Evolutionary conservation across 2,888 invertebrate genomes (phyloP), one percentile per base, ranked within the genome.

Genomic region (Agriotes lineatus): DNA sequence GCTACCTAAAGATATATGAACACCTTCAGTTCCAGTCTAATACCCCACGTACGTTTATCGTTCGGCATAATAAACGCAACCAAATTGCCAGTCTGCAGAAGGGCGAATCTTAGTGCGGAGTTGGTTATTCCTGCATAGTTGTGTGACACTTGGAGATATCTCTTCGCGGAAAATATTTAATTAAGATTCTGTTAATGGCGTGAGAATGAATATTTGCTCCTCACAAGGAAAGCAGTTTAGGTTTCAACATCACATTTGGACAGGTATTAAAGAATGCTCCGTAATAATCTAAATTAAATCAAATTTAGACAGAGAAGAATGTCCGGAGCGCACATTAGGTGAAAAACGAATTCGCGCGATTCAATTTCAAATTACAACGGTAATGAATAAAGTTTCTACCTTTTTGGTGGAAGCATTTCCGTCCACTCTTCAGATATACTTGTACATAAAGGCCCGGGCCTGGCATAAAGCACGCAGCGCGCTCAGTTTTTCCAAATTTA

Each of bases 121-220:
- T 56, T n/a, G n/a, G n/a, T n/a, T 62, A 50, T 76, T 78, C 77
- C 79, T 80, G 82, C 84, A 84, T 84, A 83, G 82, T 84, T 84
- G 82, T 81, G 84, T 83, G 84, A 84, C 84, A 83, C 82, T 83
- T 83, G 79, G 82, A 83, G 83, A 84, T 83, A 84, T 84, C 83
- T 82, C 79, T 80, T 78, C 79, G 78, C 75, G 78, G 82, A 84
- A 84, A 84, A 82, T 84, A 84, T 84, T 85, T 85, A 85, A 85
- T 84, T 83, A 82, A 82, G 82, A 81, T 82, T 82, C 80, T 76
- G 77, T 78, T 81, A 81, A 81, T 81, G 79, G 81, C 79, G 76
- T 75, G 74, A 77, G 78, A 80, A 81, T 78, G 80, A 80, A 81
- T 78, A 78, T 79, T 79, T 77, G 77, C 77, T 72, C 75, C 76